phyloP scores from a whole-genome alignment of 1,140 invertebrate species.

The Hirudo medicinalis region DNA sequence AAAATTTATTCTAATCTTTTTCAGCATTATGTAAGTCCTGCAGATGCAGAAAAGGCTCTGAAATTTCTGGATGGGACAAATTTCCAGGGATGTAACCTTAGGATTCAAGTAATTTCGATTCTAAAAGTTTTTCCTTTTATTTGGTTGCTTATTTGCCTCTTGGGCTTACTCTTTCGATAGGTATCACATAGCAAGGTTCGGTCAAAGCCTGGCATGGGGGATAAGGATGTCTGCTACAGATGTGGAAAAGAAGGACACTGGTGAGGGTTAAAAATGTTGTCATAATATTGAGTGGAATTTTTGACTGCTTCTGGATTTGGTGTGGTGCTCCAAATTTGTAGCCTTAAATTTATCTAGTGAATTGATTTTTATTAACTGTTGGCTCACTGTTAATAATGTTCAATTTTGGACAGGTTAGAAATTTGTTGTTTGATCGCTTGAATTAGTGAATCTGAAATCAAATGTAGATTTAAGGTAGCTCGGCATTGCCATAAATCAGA shows the following conservation, averaged over 20 bases:
- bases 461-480: too few relatives aligned
- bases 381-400: too few relatives aligned
- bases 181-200: conserved; percentile 76
- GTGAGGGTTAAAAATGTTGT: conserved; percentile 41
- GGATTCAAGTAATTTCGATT: conserved; percentile 58
- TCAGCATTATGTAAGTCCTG: conserved; percentile 80
- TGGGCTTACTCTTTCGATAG: conserved; percentile 44
- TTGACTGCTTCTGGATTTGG: not conserved
- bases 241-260: conserved; percentile 84
- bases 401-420: too few relatives aligned
- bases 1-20: conserved; percentile 23
- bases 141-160: not conserved
- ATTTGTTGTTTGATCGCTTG: too few relatives aligned
- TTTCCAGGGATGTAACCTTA: conserved; percentile 72
- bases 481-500: too few relatives aligned
- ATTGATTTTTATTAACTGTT: too few relatives aligned
- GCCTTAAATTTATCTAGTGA: too few relatives aligned
- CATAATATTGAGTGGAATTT: not conserved
- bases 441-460: too few relatives aligned
- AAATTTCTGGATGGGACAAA: conserved; percentile 74
- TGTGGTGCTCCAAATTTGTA: not conserved
- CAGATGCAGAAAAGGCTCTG: conserved; percentile 75
- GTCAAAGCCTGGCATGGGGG: conserved; percentile 83
- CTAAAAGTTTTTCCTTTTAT: not conserved
- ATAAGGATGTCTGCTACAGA: conserved; percentile 81